phyloP scores from a whole-genome alignment of 2,888 invertebrate genomes.

The Orthosia gothica region DNA sequence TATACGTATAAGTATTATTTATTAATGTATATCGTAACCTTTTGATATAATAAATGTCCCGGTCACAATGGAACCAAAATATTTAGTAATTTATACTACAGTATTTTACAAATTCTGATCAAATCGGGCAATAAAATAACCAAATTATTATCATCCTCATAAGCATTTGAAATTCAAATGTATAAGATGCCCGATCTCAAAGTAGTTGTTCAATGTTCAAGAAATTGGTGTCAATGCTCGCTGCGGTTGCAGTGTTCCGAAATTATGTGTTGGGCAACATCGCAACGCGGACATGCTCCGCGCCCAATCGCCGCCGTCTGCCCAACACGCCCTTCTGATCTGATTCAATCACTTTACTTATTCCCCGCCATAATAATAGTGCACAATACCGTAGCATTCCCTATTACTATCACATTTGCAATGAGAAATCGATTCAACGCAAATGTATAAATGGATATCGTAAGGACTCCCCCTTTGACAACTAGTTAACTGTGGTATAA shows the following conservation, averaged over 20 bases:
- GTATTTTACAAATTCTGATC: slow-evolving; percentile 11
- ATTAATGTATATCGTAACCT: neutral
- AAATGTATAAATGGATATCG: slow-evolving; percentile 3
- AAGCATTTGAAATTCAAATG: slow-evolving; percentile 59
- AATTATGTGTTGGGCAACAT: slow-evolving; percentile 89
- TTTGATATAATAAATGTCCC: slow-evolving; percentile 14
- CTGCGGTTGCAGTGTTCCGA: slow-evolving; percentile 90
- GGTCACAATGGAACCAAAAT: neutral
- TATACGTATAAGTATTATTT: neutral
- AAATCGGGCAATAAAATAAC: slow-evolving; percentile 39
- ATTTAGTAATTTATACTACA: slow-evolving; percentile 18
- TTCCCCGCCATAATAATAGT: slow-evolving; percentile 61
- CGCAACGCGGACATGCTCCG: slow-evolving; percentile 73
- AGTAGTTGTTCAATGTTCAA: slow-evolving; percentile 84
- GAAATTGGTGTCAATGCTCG: slow-evolving; percentile 91
- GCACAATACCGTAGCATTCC: slow-evolving; percentile 21
- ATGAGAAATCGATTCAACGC: slow-evolving; percentile 9
- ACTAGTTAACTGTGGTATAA: neutral
- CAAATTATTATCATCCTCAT: slow-evolving; percentile 59
- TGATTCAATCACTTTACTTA: slow-evolving; percentile 81
- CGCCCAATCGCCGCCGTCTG: slow-evolving; percentile 72
- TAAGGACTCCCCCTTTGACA: neutral
- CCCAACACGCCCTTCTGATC: slow-evolving; percentile 83
- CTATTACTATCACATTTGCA: slow-evolving; percentile 22
- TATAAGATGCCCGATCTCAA: slow-evolving; percentile 75